Conservation (phyloP, 2,888 invertebrate genomes). For the Lithodes maja region DNA sequence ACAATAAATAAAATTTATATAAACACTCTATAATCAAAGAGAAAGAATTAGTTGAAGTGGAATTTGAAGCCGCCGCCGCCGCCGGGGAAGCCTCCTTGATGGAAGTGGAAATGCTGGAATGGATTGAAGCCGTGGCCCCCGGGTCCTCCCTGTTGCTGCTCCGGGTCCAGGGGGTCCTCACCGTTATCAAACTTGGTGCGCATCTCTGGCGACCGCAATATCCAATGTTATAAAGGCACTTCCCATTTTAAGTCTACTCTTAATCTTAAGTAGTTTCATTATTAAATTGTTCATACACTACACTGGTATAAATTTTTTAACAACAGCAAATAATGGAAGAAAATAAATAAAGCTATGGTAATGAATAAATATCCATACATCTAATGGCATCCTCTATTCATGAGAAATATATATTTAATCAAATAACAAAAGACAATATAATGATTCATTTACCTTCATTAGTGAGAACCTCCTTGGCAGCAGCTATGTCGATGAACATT, state of each 20-base stretch:
- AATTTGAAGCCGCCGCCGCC: constrained; percentile 85
- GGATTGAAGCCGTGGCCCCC: constrained; percentile 82
- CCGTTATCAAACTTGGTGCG: constrained; percentile 95
- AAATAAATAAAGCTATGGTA: not conserved
- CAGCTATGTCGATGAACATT: constrained; percentile 98
- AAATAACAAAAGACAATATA: not conserved
- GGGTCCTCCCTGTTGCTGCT: constrained; percentile 79
- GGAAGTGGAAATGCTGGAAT: constrained; percentile 82
- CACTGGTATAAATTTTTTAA: no score
- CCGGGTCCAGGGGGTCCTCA: constrained; percentile 97
- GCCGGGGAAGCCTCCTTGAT: constrained; percentile 71
- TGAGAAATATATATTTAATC: no score
- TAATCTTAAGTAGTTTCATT: no score
- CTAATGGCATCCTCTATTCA: no score
- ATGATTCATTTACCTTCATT: constrained; percentile 77
- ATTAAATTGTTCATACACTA: no score
- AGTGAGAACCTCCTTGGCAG: constrained; percentile 95
- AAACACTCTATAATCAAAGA: constrained; percentile 60
- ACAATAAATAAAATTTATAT: constrained; percentile 48
- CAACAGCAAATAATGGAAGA: no score
- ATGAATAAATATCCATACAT: not conserved
- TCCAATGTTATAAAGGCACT: no score
- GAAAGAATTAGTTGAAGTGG: constrained; percentile 87
- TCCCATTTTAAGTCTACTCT: no score
- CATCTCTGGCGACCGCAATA: constrained; percentile 81